A percentile compares a stretch with the other conserved stretches of the same genome.
Evolutionary conservation across 2,113 vertebrate species (phyloP).

Genomic region (Brienomyrus brachyistius): DNA sequence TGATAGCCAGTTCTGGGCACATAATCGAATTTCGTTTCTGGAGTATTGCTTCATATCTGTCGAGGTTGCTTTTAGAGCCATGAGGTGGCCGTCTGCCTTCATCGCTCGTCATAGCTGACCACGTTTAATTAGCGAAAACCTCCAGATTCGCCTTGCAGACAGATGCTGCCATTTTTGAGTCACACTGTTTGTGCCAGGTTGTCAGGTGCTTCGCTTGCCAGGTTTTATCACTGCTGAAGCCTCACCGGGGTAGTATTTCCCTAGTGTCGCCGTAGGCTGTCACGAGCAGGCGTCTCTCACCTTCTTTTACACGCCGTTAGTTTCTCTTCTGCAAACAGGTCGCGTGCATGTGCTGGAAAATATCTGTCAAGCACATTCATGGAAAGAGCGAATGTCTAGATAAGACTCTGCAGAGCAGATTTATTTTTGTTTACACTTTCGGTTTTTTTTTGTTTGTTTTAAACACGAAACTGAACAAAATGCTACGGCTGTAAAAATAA

Average conservation of each 20-base stretch:
- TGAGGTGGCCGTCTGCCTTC: background rate
- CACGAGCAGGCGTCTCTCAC: background rate
- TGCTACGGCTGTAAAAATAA: background rate
- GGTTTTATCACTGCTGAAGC: background rate
- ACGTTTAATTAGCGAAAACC: background rate
- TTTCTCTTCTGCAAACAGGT: background rate
- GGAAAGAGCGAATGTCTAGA: background rate
- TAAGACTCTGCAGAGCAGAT: background rate
- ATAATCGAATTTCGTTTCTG: background rate
- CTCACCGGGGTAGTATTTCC: background rate
- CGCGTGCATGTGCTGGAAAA: background rate
- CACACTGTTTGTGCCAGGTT: background rate
- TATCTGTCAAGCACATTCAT: background rate
- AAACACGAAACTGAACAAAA: background rate
- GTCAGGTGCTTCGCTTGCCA: too few species aligned
- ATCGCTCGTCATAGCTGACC: background rate
- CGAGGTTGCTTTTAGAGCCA: background rate
- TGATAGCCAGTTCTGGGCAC: background rate
- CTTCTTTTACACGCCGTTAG: background rate
- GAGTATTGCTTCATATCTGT: background rate
- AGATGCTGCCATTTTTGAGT: background rate
- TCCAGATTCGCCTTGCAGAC: background rate
- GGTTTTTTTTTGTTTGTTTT: background rate
- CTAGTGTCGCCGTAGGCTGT: background rate
- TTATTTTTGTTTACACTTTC: background rate